Evolutionary conservation across 1,140 invertebrate species (phyloP), one percentile per base, ranked within the genome.

Genomic region (Drosophila santomea): DNA sequence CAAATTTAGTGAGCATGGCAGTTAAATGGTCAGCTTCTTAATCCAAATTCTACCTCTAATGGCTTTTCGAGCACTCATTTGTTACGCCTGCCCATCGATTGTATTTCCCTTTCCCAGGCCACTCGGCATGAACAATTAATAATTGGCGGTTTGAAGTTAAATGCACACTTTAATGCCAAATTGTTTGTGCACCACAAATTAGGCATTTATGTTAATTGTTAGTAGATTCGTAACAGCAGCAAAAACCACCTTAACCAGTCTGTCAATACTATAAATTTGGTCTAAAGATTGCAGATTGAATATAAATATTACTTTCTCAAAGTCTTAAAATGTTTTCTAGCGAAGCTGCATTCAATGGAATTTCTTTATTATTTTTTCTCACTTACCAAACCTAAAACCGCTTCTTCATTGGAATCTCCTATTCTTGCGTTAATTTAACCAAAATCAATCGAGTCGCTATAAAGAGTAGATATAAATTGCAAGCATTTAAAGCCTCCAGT

Each of bases 21-120:
- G 67, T 76, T 76, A 76, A 67, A 6, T 15, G 60, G 38, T 17
- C 20, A 32, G 20, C 41, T 75, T 76, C 62, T 76, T 76, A 52
- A 59, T 54, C 61, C 48, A 58, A 48, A 68, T 76, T 67, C 72
- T 67, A 54, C 32, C n/a, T 25, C 36, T 59, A 76, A 76, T 88
- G 51, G 17, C 55, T 52, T 82, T 54, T 45, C 43, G 43, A 32
- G 6, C 45, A 12, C 55, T 61, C 71, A 81, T 85, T 86, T 55
- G 77, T 74, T 80, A 78, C 67, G 77, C 77, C 77, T 61, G 62
- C 54, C 59, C 55, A 69, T 81, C 25, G 80, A 83, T 64, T 60
- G 45, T 56, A 6, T 47, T 54, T 15, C 43, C 56, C 35, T 44
- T 68, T 66, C 61, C 36, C 61, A 60, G 47, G 20, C 51, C 57